These are phyloP conservation scores for Wiebesia pumilae DNA, from an alignment of 1,140 invertebrate genomes.

Conservation along the genomic window DNA sequence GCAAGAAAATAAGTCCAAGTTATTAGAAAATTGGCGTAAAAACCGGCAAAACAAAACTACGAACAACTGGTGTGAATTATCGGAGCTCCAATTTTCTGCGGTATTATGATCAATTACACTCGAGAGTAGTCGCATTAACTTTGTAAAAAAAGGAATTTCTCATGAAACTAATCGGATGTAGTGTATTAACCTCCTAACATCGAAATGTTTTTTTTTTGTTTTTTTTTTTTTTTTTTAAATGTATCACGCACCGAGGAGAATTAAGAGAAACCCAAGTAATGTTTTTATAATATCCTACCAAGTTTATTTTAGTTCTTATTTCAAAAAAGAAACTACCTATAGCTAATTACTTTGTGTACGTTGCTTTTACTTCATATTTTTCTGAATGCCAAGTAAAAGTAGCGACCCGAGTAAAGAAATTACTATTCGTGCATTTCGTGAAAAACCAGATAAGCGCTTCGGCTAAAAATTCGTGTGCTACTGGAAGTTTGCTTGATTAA, in stretches of 20 bases:
- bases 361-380: no score
- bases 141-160: background rate
- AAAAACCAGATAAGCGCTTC: no score
- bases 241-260: background rate
- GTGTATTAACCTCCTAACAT: background rate
- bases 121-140: background rate
- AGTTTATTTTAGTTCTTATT: background rate
- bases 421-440: no score
- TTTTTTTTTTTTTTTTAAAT: no score
- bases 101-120: background rate
- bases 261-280: background rate
- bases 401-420: no score
- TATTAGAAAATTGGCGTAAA: background rate
- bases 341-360: no score
- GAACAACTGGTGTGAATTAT: background rate
- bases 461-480: no score
- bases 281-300: background rate
- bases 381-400: no score
- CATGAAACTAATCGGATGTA: slow-evolving; percentile 3
- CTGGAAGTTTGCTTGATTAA: no score
- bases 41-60: background rate
- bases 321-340: no score
- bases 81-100: background rate
- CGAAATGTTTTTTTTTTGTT: background rate
- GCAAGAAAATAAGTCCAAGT: background rate